Conservation (phyloP, 2,113 vertebrate genomes). For the Gnathonemus echidnorhynchus region DNA sequence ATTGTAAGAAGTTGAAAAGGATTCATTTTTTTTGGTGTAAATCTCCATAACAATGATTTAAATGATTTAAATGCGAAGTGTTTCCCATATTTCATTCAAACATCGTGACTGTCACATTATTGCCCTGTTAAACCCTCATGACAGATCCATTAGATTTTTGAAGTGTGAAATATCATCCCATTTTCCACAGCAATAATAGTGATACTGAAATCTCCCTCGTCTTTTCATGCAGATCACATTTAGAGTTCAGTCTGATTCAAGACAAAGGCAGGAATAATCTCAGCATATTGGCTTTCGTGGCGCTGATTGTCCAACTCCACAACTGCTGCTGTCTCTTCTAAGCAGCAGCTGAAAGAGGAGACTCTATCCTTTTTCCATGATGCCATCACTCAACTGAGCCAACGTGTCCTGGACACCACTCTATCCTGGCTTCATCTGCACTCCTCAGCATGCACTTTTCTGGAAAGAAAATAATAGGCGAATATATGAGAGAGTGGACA, state of each 20-base stretch:
- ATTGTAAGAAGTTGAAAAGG: not conserved
- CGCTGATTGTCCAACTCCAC: not conserved
- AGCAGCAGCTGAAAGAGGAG: not conserved
- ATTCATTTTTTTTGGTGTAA: not conserved
- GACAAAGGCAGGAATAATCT: slow-evolving; percentile 10
- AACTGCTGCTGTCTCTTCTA: not conserved
- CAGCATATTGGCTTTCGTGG: slow-evolving; percentile 9
- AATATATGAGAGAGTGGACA: not conserved
- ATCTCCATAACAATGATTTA: not conserved
- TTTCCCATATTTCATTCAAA: not conserved
- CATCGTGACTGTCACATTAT: not conserved
- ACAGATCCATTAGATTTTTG: not conserved
- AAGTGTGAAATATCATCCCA: slow-evolving; percentile 1
- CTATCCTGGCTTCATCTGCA: not conserved
- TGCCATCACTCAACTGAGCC: not conserved
- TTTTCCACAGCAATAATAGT: not conserved
- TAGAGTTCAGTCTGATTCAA: not conserved
- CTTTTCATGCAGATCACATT: slow-evolving; percentile 9
- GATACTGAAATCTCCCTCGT: not conserved
- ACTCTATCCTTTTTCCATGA: not conserved
- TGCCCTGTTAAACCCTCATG: not conserved
- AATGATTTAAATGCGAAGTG: not conserved
- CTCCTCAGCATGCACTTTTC: not conserved
- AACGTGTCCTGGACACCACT: not conserved
- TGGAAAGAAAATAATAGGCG: not conserved